Percentiles rank a stretch among this genome's conserved stretches.
phyloP scores from a whole-genome alignment of 2,113 vertebrate genomes.

The Tachuris rubrigastra region DNA sequence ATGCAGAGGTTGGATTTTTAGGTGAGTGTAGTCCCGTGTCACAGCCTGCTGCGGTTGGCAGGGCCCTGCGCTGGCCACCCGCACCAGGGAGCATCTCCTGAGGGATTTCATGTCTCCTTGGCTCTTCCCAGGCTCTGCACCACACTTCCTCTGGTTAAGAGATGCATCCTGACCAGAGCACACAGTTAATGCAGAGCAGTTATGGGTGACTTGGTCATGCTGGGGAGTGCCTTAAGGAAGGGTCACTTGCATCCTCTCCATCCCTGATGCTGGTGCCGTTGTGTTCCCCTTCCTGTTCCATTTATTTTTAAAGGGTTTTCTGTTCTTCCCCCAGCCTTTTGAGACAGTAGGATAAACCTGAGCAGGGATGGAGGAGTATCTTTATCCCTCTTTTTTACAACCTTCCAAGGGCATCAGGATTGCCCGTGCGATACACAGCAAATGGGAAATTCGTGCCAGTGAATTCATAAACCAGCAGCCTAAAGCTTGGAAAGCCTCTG shows the following conservation, averaged over 20 bases:
- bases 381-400: neutral
- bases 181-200: neutral
- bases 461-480: neutral
- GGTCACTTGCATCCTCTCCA: neutral
- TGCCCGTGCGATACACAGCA: rapidly evolving
- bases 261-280: neutral
- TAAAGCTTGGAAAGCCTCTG: neutral
- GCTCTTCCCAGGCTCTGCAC: neutral
- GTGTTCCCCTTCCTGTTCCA: neutral
- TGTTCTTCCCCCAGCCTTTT: neutral
- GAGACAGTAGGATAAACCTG: neutral
- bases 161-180: neutral
- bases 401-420: neutral
- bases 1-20: neutral
- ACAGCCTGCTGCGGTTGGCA: neutral
- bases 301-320: neutral
- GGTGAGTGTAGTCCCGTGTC: neutral
- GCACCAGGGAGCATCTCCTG: neutral
- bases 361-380: neutral
- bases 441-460: rapidly evolving
- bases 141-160: neutral
- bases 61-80: neutral
- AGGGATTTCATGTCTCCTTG: neutral
- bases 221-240: neutral
- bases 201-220: neutral